Evolutionary conservation across 23 tunicate species (phyloP), one percentile per base, ranked within the genome.

Genomic region (Oikopleura dioica): DNA sequence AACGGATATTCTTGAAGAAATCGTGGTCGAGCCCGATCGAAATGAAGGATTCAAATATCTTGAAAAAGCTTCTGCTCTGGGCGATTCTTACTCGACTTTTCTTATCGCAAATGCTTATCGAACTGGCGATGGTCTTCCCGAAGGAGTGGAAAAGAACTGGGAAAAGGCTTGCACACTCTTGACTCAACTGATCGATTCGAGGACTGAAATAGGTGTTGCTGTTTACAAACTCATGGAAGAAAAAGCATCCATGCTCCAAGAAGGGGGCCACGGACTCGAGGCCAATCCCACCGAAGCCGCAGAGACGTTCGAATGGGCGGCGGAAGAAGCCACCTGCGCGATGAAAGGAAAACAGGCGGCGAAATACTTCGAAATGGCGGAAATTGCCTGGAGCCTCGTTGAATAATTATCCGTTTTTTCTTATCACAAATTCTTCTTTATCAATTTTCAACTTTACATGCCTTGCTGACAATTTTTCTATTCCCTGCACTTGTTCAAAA

Each of bases 341-440:
- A 82, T 82, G 87, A 91, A 85, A 51, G 97, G 97, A 29, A 78
- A 82, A 72, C 81, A 84, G n/a, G 97, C 97, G 0, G 82, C 35
- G 59, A 91, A 91, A 77, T 91, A 82, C 59, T 91, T 80, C 76
- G 84, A 68, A 0, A 78, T 59, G 0, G 97, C 97, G 9, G 97
- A 91, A 75, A 92, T 84, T 59, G 87, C 83, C n/a, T 91, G 94
- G 94, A 9, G 16, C 9, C 9, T 44, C 16, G 55, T 44, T 21
- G 55, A 44, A 44, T 44, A 44, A 44, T n/a, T n/a, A n/a, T n/a
- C n/a, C n/a, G n/a, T n/a, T n/a, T n/a, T n/a, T n/a, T n/a, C n/a
- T n/a, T n/a, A n/a, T n/a, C n/a, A n/a, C n/a, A n/a, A n/a, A n/a
- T n/a, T n/a, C n/a, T n/a, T n/a, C n/a, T n/a, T n/a, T n/a, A n/a